Conservation (phyloP, 2,113 vertebrate species). For the Petaurus breviceps region DNA sequence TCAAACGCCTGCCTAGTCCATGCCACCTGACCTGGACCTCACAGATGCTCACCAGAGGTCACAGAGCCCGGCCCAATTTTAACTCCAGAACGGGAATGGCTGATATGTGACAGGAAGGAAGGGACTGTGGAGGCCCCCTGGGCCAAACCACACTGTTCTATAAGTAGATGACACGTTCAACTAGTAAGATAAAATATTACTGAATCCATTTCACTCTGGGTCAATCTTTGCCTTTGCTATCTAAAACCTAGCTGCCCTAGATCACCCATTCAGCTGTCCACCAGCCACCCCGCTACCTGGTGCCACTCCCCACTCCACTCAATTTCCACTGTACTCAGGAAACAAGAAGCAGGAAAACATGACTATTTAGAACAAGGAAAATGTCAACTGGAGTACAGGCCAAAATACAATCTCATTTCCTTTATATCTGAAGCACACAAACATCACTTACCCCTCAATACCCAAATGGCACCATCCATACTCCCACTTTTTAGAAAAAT, state of each 20-base stretch:
- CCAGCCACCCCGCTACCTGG: not conserved
- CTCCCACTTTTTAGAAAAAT: slow-evolving; percentile 90
- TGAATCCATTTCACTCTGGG: not conserved
- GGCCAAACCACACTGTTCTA: not conserved
- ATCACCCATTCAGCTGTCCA: not conserved
- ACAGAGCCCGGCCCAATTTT: not conserved
- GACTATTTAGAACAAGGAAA: not conserved
- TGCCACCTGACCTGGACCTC: not conserved
- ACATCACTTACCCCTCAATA: slow-evolving; percentile 88
- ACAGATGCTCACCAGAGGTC: not conserved
- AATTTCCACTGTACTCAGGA: not conserved
- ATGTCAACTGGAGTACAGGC: not conserved
- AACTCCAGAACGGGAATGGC: not conserved
- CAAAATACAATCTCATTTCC: not conserved
- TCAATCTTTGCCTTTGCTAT: not conserved
- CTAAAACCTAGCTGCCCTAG: not conserved
- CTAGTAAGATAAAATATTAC: not conserved
- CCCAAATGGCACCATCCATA: slow-evolving; percentile 88
- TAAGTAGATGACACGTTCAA: not conserved
- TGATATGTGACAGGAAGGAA: not conserved
- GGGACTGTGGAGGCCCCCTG: not conserved
- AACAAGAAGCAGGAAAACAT: not conserved
- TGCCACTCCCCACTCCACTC: not conserved
- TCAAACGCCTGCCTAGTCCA: not conserved
- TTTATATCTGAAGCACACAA: not conserved